These are phyloP conservation scores for Xiphorhynchus erythropygius DNA, from an alignment of 2,797 vertebrate genomes.

Conservation along the genomic window DNA sequence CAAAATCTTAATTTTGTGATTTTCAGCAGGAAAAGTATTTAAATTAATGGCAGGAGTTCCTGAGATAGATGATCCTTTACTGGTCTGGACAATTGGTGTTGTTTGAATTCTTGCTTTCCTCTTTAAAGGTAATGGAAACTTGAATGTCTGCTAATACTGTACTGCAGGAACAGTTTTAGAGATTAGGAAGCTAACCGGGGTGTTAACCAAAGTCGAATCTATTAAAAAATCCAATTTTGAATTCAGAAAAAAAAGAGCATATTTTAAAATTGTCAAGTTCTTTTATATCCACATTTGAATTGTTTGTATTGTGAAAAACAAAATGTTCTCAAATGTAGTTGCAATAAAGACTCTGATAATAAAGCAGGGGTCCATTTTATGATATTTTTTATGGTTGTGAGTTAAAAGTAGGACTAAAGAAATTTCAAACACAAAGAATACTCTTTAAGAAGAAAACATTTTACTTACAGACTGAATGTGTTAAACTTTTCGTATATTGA, in stretches of 20 bases:
- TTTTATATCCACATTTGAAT: not conserved
- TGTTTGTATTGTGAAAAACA: not conserved
- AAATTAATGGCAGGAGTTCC: not conserved
- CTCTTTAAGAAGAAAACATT: not conserved
- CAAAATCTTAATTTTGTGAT: not conserved
- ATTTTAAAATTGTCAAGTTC: not conserved
- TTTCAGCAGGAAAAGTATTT: not conserved
- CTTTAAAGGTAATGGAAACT: constrained; percentile 7
- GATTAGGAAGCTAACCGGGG: not conserved
- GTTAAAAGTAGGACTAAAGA: not conserved
- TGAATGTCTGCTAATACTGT: not conserved
- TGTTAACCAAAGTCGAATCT: not conserved
- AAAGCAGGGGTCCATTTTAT: not conserved
- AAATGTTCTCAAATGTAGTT: not conserved
- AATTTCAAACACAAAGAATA: not conserved
- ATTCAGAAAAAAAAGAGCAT: not conserved
- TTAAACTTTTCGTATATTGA: not conserved
- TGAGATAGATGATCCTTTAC: not conserved
- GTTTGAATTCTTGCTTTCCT: constrained; percentile 16
- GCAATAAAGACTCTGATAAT: not conserved
- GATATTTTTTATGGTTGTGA: not conserved
- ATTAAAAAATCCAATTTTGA: not conserved
- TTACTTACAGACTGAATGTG: not conserved
- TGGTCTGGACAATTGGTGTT: constrained; percentile 77
- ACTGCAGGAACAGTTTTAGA: not conserved